Evolutionary conservation across 2,797 vertebrate species (phyloP).

Genomic region (Rachycentron canadum): DNA sequence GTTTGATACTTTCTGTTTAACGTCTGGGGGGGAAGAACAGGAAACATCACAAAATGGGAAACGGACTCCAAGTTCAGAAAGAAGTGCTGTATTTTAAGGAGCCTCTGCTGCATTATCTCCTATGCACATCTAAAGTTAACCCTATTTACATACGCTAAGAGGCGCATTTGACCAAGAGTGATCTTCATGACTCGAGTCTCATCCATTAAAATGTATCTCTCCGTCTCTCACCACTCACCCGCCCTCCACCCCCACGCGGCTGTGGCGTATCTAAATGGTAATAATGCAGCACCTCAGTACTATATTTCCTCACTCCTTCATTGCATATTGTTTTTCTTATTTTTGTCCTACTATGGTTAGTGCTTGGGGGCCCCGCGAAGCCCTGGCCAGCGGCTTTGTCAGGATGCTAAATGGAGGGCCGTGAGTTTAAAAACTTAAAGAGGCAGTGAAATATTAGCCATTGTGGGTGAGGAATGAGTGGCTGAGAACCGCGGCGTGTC

Average conservation of each 20-base stretch:
- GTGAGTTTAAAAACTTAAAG: constrained; percentile 95
- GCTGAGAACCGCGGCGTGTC: constrained; percentile 93
- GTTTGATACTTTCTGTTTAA: constrained; percentile 10
- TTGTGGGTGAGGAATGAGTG: constrained; percentile 97
- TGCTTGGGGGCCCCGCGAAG: constrained; percentile 48
- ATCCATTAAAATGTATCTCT: constrained; percentile 76
- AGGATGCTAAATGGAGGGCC: constrained; percentile 90
- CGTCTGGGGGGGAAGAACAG: background rate
- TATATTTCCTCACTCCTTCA: constrained; percentile 59
- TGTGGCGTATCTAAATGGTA: constrained; percentile 82
- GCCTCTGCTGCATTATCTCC: constrained; percentile 18
- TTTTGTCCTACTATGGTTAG: constrained; percentile 33
- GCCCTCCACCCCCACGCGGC: constrained; percentile 31
- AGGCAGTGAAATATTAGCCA: constrained; percentile 97
- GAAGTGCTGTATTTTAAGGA: constrained; percentile 15
- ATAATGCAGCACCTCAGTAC: constrained; percentile 74
- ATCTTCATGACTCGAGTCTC: constrained; percentile 71
- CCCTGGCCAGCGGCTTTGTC: constrained; percentile 81
- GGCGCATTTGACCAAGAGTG: constrained; percentile 69
- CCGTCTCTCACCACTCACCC: constrained; percentile 30
- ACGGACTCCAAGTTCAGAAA: constrained; percentile 27
- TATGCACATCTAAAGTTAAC: constrained; percentile 56
- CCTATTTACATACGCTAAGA: constrained; percentile 62
- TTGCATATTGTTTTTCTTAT: constrained; percentile 63
- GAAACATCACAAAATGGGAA: constrained; percentile 26